A percentile compares a stretch with the other conserved stretches of the same genome.
phyloP scores from a whole-genome alignment of 2,113 vertebrate genomes.

The Alouatta palliata region DNA sequence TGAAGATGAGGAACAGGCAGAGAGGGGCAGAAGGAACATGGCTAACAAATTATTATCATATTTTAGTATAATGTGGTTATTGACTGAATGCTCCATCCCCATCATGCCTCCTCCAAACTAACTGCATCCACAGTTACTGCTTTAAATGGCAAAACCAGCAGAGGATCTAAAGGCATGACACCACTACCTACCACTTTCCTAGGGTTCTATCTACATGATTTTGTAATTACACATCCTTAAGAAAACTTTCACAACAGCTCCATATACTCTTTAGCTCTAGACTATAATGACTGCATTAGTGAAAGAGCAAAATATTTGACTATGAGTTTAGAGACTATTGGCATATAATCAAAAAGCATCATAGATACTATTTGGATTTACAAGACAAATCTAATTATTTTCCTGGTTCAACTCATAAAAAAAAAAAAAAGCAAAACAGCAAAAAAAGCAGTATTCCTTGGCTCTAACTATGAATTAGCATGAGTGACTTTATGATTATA shows the following conservation, averaged over 20 bases:
- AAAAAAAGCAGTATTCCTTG: not conserved
- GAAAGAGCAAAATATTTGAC: constrained; percentile 3
- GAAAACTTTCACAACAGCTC: not conserved
- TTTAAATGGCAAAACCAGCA: not conserved
- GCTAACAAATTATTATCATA: not conserved
- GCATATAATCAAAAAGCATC: not conserved
- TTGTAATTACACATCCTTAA: not conserved
- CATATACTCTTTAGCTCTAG: not conserved
- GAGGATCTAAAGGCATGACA: not conserved
- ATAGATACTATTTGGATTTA: not conserved
- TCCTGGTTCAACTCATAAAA: constrained; percentile 26
- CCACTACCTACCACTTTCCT: not conserved
- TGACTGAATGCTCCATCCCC: not conserved
- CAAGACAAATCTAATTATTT: constrained; percentile 30
- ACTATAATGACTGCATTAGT: not conserved
- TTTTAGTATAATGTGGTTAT: not conserved
- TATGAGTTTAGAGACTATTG: not conserved
- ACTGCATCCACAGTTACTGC: not conserved
- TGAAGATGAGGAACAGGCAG: not conserved
- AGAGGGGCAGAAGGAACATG: not conserved
- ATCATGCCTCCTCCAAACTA: not conserved
- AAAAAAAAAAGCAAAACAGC: not conserved
- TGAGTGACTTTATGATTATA: not conserved
- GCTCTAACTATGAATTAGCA: not conserved
- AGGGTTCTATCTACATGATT: not conserved